Conservation (phyloP, 2,113 vertebrate species). For the Tylochromis polylepis region DNA sequence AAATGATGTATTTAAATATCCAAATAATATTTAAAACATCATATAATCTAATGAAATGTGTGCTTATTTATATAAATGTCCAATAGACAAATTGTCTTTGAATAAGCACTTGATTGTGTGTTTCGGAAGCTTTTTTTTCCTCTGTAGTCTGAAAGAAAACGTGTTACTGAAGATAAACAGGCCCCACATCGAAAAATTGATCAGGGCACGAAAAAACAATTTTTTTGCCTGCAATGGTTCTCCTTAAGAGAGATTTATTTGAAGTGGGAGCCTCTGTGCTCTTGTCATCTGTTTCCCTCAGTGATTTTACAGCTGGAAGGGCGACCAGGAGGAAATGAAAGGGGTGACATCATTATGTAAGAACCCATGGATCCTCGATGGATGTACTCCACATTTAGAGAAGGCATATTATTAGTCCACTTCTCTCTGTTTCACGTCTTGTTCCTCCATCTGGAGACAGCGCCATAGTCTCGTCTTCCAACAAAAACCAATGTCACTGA, state of each 20-base stretch:
- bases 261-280: not conserved
- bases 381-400: constrained; percentile 54
- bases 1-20: no score
- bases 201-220: not conserved
- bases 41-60: not conserved
- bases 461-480: not conserved
- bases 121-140: not conserved
- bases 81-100: not conserved
- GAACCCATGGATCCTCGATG: constrained; percentile 39
- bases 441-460: not conserved
- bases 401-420: constrained; percentile 36
- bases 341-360: constrained; percentile 63
- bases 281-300: not conserved
- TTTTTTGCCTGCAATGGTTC: not conserved
- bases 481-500: not conserved
- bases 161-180: not conserved
- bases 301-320: constrained; percentile 21
- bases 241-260: constrained; percentile 12
- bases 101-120: not conserved
- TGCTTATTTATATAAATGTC: not conserved
- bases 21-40: not conserved
- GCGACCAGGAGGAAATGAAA: constrained; percentile 54
- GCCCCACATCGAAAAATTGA: not conserved
- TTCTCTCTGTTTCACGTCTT: not conserved
- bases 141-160: not conserved